A percentile compares a stretch with the other conserved stretches of the same genome.
These are phyloP conservation scores for Megatriorchis doriae DNA, from an alignment of 2,113 vertebrate species.

Conservation along the genomic window DNA sequence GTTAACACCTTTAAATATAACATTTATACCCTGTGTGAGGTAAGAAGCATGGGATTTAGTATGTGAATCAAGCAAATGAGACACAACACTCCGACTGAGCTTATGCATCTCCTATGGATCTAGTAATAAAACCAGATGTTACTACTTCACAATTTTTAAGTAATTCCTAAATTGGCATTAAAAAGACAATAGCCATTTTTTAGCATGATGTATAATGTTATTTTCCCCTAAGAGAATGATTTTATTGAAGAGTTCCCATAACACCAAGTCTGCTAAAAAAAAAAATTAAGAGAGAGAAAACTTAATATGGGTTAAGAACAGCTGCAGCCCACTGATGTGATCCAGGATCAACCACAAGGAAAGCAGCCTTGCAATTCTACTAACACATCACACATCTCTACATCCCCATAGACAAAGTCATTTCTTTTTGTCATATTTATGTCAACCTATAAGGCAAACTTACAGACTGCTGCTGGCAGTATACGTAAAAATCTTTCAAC, in stretches of 20 bases:
- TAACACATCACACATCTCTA: slow-evolving; percentile 43
- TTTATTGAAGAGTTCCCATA: slow-evolving; percentile 46
- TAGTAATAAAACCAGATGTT: slow-evolving; percentile 25
- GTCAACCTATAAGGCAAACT: slow-evolving; percentile 56
- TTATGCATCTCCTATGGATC: not conserved
- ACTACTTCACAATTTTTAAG: not conserved
- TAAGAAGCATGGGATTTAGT: not conserved
- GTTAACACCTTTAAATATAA: not conserved
- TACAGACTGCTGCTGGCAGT: slow-evolving; percentile 26
- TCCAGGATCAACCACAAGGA: slow-evolving; percentile 42
- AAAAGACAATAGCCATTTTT: slow-evolving; percentile 42
- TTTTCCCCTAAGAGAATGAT: not conserved
- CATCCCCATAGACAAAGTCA: slow-evolving; percentile 44
- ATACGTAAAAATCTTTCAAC: slow-evolving; percentile 67
- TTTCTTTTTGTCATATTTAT: slow-evolving; percentile 51
- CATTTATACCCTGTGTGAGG: not conserved
- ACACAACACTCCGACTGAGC: not conserved
- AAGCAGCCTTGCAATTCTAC: slow-evolving; percentile 41
- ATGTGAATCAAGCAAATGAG: not conserved
- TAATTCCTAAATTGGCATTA: slow-evolving; percentile 13
- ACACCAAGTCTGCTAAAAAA: slow-evolving; percentile 14
- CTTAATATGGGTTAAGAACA: not conserved
- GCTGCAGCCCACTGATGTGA: slow-evolving; percentile 17
- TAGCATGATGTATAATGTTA: slow-evolving; percentile 31
- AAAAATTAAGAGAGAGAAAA: slow-evolving; percentile 29